A percentile compares a stretch with the other conserved stretches of the same genome.
phyloP scores from a whole-genome alignment of 2,797 vertebrate genomes.

The Sphenodon punctatus region DNA sequence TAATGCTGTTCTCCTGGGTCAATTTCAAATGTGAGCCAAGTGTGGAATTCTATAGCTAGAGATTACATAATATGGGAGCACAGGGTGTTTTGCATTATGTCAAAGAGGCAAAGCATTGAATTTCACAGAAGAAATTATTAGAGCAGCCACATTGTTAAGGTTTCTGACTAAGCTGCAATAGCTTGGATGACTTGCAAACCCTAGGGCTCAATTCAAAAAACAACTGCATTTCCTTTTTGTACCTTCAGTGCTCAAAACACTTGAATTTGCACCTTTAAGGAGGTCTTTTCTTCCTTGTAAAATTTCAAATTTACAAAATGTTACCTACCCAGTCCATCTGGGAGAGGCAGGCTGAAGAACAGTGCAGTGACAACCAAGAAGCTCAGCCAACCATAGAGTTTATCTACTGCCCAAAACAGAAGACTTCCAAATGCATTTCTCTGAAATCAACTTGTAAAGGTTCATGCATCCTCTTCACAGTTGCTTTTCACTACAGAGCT shows the following conservation, averaged over 20 bases:
- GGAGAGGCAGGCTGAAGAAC: neutral
- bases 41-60: constrained; percentile 29
- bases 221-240: constrained; percentile 32
- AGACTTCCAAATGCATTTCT: constrained; percentile 37
- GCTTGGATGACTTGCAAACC: constrained; percentile 44
- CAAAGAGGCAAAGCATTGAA: neutral
- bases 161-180: constrained; percentile 36
- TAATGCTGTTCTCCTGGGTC: neutral
- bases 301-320: constrained; percentile 33
- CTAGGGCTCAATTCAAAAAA: constrained; percentile 34
- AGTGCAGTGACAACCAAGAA: neutral
- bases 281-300: neutral
- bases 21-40: constrained; percentile 54
- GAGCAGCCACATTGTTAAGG: constrained; percentile 24
- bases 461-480: constrained; percentile 1
- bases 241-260: constrained; percentile 11
- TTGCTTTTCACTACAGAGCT: constrained; percentile 36
- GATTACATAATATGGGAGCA: constrained; percentile 29
- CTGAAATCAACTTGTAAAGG: constrained; percentile 35
- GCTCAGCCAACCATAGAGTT: constrained; percentile 19
- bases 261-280: constrained; percentile 37
- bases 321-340: constrained; percentile 34
- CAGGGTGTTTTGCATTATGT: constrained; percentile 32
- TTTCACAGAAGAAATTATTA: too few species aligned
- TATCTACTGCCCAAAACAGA: neutral